These are phyloP conservation scores for Nerophis lumbriciformis DNA, from an alignment of 2,113 vertebrate species.

Conservation along the genomic window DNA sequence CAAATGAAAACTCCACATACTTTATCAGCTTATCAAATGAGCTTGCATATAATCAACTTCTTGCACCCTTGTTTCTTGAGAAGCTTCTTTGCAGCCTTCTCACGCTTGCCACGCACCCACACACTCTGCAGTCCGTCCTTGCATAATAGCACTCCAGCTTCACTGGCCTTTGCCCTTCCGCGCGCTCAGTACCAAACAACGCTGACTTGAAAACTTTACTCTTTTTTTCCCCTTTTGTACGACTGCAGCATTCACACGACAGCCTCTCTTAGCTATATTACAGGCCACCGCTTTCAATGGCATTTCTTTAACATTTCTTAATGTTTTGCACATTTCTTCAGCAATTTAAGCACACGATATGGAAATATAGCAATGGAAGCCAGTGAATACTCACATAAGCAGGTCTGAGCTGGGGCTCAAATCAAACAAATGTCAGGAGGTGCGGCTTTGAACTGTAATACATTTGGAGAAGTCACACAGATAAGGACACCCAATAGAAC, in stretches of 20 bases:
- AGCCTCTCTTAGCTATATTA: too few species aligned
- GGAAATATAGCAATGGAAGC: not conserved
- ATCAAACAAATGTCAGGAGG: slow-evolving; percentile 8
- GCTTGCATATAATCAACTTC: not conserved
- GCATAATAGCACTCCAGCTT: slow-evolving; percentile 1
- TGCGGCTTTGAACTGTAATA: slow-evolving; percentile 14
- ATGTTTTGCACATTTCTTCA: too few species aligned
- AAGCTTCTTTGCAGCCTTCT: not conserved
- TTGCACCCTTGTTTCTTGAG: not conserved
- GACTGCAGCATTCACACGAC: not conserved
- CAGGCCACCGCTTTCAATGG: too few species aligned
- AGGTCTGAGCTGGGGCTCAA: not conserved
- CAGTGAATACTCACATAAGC: slow-evolving; percentile 8
- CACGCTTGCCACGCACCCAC: not conserved
- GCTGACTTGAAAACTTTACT: not conserved
- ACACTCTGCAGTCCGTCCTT: not conserved
- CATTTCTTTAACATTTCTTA: too few species aligned
- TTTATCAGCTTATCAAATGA: not conserved
- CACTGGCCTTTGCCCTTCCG: slow-evolving; percentile 5
- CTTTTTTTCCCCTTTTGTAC: not conserved
- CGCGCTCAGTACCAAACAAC: not conserved
- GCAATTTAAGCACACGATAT: too few species aligned
- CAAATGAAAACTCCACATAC: not conserved
- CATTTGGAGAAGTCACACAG: slow-evolving; percentile 43
- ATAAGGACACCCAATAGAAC: slow-evolving; percentile 41